These are phyloP conservation scores for Trichogramma dendrolimi DNA, from an alignment of 2,888 invertebrate species.

Conservation along the genomic window DNA sequence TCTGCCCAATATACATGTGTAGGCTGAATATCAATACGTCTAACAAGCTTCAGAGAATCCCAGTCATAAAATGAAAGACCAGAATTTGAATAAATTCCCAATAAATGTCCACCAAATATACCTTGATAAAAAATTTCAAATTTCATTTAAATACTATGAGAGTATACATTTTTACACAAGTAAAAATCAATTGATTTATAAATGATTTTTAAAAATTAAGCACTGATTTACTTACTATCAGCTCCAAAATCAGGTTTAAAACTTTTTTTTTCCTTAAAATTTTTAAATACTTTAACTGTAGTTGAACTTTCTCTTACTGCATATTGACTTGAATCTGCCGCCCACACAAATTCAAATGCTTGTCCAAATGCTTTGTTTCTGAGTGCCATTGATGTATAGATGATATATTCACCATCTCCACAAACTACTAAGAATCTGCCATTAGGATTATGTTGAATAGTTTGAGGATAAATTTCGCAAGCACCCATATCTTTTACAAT, in stretches of 20 bases:
- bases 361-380: conserved; percentile 98
- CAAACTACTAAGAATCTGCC: conserved; percentile 93
- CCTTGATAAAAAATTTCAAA: conserved; percentile 52
- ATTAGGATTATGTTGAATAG: conserved; percentile 96
- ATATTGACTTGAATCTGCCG: conserved; percentile 90
- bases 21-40: conserved; percentile 95
- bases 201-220: not conserved
- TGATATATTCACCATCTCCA: conserved; percentile 99
- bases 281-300: conserved; percentile 90
- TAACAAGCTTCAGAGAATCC: conserved; percentile 86
- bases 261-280: conserved; percentile 94
- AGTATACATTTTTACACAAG: not conserved
- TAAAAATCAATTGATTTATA: not conserved
- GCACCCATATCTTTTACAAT: conserved; percentile 98
- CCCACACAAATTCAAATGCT: conserved; percentile 99
- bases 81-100: conserved; percentile 88
- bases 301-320: conserved; percentile 85
- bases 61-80: conserved; percentile 93
- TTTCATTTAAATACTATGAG: not conserved
- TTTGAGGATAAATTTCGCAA: conserved; percentile 98
- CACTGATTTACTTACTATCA: conserved; percentile 63
- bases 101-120: conserved; percentile 85
- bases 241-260: conserved; percentile 97
- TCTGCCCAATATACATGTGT: conserved; percentile 95
- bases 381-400: conserved; percentile 98